These are phyloP conservation scores for Propsilocerus akamusi DNA, from an alignment of 1,140 invertebrate species.

Conservation along the genomic window DNA sequence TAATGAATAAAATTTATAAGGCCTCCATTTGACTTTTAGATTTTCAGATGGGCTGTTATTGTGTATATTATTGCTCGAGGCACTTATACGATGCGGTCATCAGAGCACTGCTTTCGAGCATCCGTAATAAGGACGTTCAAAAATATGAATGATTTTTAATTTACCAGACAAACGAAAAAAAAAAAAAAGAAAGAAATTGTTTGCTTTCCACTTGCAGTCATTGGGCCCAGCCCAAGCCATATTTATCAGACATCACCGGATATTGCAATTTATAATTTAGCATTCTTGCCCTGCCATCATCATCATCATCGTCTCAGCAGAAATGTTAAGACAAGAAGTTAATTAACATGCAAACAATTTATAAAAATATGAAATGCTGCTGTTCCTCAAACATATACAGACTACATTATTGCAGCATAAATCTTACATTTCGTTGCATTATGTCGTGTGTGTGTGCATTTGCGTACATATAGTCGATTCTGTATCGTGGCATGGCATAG, in stretches of 20 bases:
- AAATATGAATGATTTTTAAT: not conserved
- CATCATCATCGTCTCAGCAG: not conserved
- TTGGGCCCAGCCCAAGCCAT: too few species aligned
- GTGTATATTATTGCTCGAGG: not conserved
- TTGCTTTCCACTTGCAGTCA: not conserved
- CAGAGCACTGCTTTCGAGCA: too few species aligned
- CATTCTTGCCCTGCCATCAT: not conserved
- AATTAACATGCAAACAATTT: too few species aligned
- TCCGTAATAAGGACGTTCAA: not conserved
- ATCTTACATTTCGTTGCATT: too few species aligned
- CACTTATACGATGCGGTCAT: too few species aligned
- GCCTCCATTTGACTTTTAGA: not conserved
- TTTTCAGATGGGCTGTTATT: not conserved
- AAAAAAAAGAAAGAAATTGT: not conserved
- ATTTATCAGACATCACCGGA: too few species aligned
- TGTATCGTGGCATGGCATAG: too few species aligned
- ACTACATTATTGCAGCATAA: too few species aligned
- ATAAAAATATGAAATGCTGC: not conserved
- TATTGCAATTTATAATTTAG: constrained; percentile 3
- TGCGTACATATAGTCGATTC: too few species aligned
- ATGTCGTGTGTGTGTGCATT: not conserved
- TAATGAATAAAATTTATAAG: not conserved
- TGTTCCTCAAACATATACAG: too few species aligned
- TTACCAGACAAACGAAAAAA: not conserved
- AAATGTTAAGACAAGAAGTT: too few species aligned